Evolutionary conservation across 2,113 vertebrate genomes (phyloP).

Genomic region (Gymnobelideus leadbeateri): DNA sequence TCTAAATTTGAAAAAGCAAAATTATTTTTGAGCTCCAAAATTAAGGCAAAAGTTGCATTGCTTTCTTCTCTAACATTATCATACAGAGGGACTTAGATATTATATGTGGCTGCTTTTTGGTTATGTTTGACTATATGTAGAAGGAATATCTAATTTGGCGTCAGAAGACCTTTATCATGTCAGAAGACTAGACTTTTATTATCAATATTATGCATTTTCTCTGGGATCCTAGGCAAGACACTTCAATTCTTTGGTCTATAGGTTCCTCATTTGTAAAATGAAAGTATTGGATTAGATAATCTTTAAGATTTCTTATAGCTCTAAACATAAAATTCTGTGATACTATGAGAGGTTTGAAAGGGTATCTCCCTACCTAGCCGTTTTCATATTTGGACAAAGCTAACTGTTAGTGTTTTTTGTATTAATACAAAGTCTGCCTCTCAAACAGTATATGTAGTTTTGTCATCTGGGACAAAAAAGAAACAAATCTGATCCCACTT

Average conservation of each 20-base stretch:
- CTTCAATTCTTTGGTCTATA: background rate
- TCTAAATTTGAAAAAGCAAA: slow-evolving; percentile 64
- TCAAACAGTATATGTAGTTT: background rate
- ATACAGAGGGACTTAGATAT: slow-evolving; percentile 59
- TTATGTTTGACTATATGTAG: slow-evolving; percentile 54
- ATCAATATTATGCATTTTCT: background rate
- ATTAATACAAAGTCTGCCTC: background rate
- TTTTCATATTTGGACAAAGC: background rate
- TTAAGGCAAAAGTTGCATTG: slow-evolving; percentile 44
- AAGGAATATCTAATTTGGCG: slow-evolving; percentile 58
- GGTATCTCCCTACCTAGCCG: background rate
- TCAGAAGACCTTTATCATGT: background rate
- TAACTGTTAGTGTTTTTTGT: background rate
- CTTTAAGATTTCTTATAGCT: background rate
- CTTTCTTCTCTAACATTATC: slow-evolving; percentile 59
- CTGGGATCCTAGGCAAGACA: background rate
- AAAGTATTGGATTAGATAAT: background rate
- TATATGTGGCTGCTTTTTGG: slow-evolving; percentile 21
- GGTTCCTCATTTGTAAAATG: background rate
- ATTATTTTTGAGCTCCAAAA: slow-evolving; percentile 53
- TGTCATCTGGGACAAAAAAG: background rate
- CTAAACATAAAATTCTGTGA: background rate
- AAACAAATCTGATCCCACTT: background rate
- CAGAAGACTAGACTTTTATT: background rate
- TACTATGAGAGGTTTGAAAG: background rate